Evolutionary conservation across 2,888 invertebrate species (phyloP), one percentile per base, ranked within the genome.

Genomic region (Agriopis aurantiaria): DNA sequence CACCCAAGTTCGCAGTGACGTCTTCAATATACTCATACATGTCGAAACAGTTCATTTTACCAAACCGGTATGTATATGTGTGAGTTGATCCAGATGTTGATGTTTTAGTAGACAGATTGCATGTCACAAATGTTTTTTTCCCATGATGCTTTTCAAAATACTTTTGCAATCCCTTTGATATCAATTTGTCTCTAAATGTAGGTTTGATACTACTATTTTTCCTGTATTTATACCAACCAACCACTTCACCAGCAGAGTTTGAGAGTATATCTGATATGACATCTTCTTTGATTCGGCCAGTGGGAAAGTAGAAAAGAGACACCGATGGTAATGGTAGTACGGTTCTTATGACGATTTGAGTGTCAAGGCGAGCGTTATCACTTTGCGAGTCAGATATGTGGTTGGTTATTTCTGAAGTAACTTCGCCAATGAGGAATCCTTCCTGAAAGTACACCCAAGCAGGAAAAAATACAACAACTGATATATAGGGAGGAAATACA

Each of bases 181-280:
- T 90, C 73, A 96, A 84, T 87, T 95, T 96, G 75, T 96, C 96
- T 70, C 96, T 88, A 72, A 96, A 90, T 1, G 96, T 95, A n/a
- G 95, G 95, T 76, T 92, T 93, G 41, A 96, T 90, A 55, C 88
- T 90, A 59, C 91, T 91, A 64, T 95, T 93, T 75, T 93, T 92
- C 74, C 96, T 94, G 80, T 95, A 96, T 84, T 95, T 95, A 82
- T 96, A 96, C 96, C 96, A 96, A 40, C 96, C 96, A 10, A 96
- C 95, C 33, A 96, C 94, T 87, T 95, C 95, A 75, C 89, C 92
- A 33, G 94, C 92, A 69, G 94, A 91, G 68, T 89, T 89, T 3
- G 95, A 92, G 14, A 96, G 82, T 68, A 96, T 88, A 8, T 91
- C 90, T 66, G 88, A 85, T 3, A 96, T 81, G 75, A 94, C 94